Evolutionary conservation across 53 echinoderm and acorn worm species (phyloP).

Genomic region (Holothuria scabra): DNA sequence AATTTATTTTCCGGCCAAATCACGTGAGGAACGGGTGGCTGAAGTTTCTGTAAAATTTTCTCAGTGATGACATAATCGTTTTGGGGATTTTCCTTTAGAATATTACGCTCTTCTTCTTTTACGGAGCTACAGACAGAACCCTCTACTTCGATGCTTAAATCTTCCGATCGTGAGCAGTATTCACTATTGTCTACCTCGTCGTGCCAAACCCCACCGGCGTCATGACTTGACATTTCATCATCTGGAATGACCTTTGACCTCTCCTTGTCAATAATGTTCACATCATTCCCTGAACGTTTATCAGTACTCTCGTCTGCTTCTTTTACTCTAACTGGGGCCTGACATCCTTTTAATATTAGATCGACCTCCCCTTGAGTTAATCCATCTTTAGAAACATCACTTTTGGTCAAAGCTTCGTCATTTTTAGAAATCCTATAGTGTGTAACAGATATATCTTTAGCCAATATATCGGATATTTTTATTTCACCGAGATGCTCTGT

Average conservation of each 20-base stretch:
- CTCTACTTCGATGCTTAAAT: background rate
- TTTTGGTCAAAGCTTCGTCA: background rate
- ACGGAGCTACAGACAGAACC: background rate
- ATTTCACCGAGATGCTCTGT: constrained; percentile 8
- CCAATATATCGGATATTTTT: constrained; percentile 17
- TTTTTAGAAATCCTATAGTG: background rate
- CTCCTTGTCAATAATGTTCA: background rate
- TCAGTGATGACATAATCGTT: constrained; percentile 51
- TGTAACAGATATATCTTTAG: background rate
- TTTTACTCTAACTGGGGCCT: constrained; percentile 3
- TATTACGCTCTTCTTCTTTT: background rate
- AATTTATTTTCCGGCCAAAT: constrained; percentile 85
- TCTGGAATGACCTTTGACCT: constrained; percentile 8
- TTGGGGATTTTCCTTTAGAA: background rate
- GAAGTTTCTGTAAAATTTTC: constrained; percentile 57
- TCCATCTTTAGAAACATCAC: no score
- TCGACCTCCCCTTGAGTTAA: background rate
- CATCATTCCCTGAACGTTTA: background rate
- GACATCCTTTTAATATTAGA: constrained; percentile 14
- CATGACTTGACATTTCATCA: background rate
- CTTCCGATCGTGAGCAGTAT: background rate
- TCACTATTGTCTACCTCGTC: background rate
- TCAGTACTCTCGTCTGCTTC: background rate
- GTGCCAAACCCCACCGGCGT: background rate
- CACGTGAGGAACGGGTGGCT: constrained; percentile 81